These are phyloP conservation scores for Gibbula magus DNA, from an alignment of 2,888 invertebrate genomes.

Conservation along the genomic window DNA sequence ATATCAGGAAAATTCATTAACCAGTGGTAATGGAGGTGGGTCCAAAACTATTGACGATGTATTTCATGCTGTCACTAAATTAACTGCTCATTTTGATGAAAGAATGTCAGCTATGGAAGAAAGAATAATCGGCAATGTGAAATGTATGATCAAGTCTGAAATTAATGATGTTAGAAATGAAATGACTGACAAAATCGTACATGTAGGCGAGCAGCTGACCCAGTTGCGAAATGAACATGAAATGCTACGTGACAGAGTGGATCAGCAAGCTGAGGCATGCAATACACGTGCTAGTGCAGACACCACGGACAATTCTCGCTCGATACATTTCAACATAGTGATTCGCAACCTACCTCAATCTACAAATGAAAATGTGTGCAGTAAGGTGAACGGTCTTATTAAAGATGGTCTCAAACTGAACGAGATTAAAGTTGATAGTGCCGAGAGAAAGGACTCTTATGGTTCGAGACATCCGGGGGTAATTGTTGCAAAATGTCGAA, in stretches of 20 bases:
- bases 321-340: slow-evolving; percentile 24
- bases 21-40: too few relatives aligned
- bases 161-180: background rate
- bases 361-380: slow-evolving; percentile 2
- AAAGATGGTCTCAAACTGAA: too few relatives aligned
- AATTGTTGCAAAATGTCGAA: background rate
- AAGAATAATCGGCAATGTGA: background rate
- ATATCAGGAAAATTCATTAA: too few relatives aligned
- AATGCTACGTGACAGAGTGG: background rate
- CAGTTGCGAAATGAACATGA: background rate
- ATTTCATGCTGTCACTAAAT: too few relatives aligned
- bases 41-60: too few relatives aligned
- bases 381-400: too few relatives aligned
- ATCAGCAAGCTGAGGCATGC: too few relatives aligned
- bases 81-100: too few relatives aligned
- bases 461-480: background rate
- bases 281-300: background rate
- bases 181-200: background rate
- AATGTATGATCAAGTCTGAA: background rate
- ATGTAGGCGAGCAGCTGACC: background rate
- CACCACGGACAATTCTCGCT: background rate
- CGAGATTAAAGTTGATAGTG: too few relatives aligned
- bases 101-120: too few relatives aligned
- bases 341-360: slow-evolving; percentile 16
- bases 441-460: too few relatives aligned